These are phyloP conservation scores for Arnoldichthys spilopterus DNA, from an alignment of 2,797 vertebrate species.

Conservation along the genomic window DNA sequence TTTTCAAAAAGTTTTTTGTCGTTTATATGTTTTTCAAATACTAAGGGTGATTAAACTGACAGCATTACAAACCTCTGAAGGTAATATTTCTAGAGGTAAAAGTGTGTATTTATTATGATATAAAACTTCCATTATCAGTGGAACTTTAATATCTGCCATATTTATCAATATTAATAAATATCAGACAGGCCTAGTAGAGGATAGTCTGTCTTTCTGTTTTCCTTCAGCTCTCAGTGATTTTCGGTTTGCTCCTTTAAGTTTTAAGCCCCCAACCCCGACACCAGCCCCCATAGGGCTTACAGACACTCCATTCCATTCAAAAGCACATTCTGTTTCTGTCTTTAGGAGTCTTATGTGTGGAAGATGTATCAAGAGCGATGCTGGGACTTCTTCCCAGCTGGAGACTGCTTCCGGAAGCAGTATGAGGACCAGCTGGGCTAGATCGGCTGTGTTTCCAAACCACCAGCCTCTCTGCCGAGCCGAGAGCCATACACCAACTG, in stretches of 20 bases:
- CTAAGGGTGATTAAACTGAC: too few species aligned
- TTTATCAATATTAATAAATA: not conserved
- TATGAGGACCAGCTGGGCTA: slow-evolving; percentile 96
- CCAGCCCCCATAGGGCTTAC: not conserved
- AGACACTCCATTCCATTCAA: not conserved
- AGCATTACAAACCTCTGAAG: not conserved
- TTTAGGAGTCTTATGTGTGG: slow-evolving; percentile 97
- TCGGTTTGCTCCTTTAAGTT: not conserved
- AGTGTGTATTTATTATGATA: not conserved
- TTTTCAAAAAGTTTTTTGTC: too few species aligned
- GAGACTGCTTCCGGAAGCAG: slow-evolving; percentile 98
- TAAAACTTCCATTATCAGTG: not conserved
- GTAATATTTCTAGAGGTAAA: too few species aligned
- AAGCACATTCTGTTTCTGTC: slow-evolving; percentile 47
- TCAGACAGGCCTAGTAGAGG: not conserved
- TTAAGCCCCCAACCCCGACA: too few species aligned
- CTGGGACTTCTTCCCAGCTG: slow-evolving; percentile 98
- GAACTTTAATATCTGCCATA: not conserved
- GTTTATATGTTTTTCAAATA: too few species aligned
- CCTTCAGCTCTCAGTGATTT: not conserved
- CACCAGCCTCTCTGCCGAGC: slow-evolving; percentile 32
- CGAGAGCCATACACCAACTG: slow-evolving; percentile 38
- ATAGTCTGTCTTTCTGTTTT: not conserved
- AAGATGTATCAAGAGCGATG: slow-evolving; percentile 99
- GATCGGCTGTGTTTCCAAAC: slow-evolving; percentile 44